Conservation (phyloP, 2,113 vertebrate genomes). For the Menura novaehollandiae region DNA sequence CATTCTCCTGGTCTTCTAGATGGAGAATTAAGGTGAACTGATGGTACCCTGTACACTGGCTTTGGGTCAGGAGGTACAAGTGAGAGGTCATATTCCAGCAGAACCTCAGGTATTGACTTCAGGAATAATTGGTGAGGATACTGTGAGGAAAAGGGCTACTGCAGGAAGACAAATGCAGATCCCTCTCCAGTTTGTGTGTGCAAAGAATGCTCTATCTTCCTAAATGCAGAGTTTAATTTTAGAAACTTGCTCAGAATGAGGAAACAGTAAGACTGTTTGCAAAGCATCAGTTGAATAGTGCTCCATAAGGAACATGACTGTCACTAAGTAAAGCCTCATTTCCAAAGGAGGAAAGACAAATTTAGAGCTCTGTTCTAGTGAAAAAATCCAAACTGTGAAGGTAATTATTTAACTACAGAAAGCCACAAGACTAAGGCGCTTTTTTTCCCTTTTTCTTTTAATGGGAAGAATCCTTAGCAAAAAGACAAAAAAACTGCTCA, state of each 20-base stretch:
- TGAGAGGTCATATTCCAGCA: neutral
- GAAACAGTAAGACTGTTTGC: neutral
- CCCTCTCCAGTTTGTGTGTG: fast-evolving
- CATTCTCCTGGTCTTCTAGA: neutral
- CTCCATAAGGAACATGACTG: neutral
- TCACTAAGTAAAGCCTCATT: neutral
- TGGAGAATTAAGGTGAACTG: neutral
- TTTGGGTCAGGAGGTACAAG: neutral
- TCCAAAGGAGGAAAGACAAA: neutral
- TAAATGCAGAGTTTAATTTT: neutral
- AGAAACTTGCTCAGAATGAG: neutral
- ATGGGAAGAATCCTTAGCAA: neutral
- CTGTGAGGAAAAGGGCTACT: neutral
- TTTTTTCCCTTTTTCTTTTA: neutral
- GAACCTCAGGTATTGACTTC: neutral
- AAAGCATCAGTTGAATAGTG: neutral
- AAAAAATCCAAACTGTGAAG: neutral
- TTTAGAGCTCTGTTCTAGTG: neutral
- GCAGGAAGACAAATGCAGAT: neutral
- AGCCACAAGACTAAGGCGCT: neutral
- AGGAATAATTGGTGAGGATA: neutral
- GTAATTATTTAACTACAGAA: neutral
- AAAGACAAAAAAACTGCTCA: neutral
- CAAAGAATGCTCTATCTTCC: neutral
- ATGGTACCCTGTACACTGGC: neutral